Evolutionary conservation across 2,113 vertebrate species (phyloP), one percentile per base, ranked within the genome.

Genomic region (Otus sunia): DNA sequence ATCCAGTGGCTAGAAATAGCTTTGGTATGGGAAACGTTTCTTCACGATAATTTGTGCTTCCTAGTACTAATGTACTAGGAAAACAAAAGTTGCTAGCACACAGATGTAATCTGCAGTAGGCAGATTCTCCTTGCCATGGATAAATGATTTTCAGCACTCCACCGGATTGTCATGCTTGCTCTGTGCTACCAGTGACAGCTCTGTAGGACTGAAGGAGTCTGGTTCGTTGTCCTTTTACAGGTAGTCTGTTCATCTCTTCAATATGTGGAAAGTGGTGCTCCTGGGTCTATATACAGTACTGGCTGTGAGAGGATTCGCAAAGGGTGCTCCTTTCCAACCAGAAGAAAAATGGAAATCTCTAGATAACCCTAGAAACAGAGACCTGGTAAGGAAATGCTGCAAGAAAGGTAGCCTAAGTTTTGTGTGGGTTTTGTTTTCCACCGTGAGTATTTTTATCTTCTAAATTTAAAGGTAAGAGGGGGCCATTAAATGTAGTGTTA

Each of bases 321-420:
- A 95, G 16, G 89, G 74, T 63, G 87, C 84, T 84, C 86, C 93
- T 27, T 52, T 97, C 79, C 97, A 90, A 17, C 94, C 97, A 19
- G 88, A 94, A 73, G 98, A 98, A 63, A 96, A 93, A 56, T 98
- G 97, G 98, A 98, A 98, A 59, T 84, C 98, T 67, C 90, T 98
- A 72, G 97, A 97, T 81, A 98, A 98, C 41, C 97, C 97, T 41
- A 96, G 97, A 86, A 98, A 98, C 86, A 92, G 97, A 90, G 98
- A 98, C 18, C 94, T 98, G 96, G 98, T 98, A 97, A 98, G 98
- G 73, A 93, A 58, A 63, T 15, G 17, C 63, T 86, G 55, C 58
- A 71, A 80, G 43, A 94, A 72, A 29, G 6, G 36, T 9, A 84
- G 56, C 21, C 39, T 37, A n/a, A 58, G 41, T 79, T 80, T 19